Conservation (phyloP, 1,140 invertebrate species). For the Anadara kagoshimensis region DNA sequence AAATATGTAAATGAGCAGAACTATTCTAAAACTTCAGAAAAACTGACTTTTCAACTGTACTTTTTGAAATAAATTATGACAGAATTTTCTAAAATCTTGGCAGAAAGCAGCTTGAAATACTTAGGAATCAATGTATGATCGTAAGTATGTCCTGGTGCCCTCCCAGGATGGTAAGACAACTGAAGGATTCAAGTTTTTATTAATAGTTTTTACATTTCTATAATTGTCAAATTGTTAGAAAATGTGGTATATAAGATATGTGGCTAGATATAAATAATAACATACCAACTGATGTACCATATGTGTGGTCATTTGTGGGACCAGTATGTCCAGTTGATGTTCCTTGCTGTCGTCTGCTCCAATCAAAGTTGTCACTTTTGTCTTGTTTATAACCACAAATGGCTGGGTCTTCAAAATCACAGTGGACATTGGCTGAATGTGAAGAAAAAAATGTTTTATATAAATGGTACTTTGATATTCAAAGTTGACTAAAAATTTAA, state of each 20-base stretch:
- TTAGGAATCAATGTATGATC: no score
- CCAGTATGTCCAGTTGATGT: conserved; percentile 60
- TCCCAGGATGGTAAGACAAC: neutral
- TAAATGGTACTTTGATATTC: neutral
- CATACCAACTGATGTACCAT: conserved; percentile 57
- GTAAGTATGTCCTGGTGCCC: no score
- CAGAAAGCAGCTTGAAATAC: no score
- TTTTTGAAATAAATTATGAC: no score
- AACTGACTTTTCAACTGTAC: no score
- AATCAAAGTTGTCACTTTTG: conserved; percentile 63
- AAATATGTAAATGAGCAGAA: no score
- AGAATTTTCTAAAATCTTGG: no score
- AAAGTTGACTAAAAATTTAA: neutral
- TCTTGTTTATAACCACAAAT: conserved; percentile 68
- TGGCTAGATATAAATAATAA: neutral
- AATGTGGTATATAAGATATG: neutral
- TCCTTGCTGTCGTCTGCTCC: conserved; percentile 43
- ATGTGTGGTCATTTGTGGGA: conserved; percentile 65
- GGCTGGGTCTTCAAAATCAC: conserved; percentile 65
- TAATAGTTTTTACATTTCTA: neutral
- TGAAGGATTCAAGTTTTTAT: neutral
- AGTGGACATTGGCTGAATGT: conserved; percentile 18
- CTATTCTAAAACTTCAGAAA: no score
- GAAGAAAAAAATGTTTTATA: no score
- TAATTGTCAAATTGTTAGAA: neutral